Conservation (phyloP, 2,113 vertebrate genomes). For the Psilopogon haemacephalus region DNA sequence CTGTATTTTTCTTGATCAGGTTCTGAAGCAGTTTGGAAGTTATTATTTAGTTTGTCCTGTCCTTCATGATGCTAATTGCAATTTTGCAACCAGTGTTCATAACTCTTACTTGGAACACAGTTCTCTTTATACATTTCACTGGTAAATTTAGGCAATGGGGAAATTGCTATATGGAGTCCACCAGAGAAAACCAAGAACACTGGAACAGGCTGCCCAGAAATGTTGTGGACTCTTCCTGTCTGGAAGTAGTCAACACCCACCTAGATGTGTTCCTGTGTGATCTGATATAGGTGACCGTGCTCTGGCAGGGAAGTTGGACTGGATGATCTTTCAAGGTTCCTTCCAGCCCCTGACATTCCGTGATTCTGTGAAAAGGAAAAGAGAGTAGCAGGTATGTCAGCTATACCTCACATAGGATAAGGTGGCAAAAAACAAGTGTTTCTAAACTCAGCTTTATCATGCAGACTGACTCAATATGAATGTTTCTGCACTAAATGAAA, state of each 20-base stretch:
- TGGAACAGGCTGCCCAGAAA: too few relatives aligned
- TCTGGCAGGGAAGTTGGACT: too few relatives aligned
- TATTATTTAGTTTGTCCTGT: fast-evolving
- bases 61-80: fast-evolving
- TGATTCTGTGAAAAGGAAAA: background rate
- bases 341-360: too few relatives aligned
- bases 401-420: background rate
- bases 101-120: background rate
- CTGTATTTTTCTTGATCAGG: background rate
- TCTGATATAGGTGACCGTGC: too few relatives aligned
- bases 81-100: background rate
- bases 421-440: background rate
- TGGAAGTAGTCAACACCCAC: too few relatives aligned
- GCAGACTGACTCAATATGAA: background rate
- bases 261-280: too few relatives aligned
- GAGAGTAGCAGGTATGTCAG: background rate
- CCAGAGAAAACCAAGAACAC: too few relatives aligned
- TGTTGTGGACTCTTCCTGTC: too few relatives aligned
- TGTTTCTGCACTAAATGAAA: background rate
- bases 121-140: background rate
- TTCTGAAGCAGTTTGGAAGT: background rate
- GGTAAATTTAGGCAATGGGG: background rate
- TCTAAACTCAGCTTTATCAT: background rate
- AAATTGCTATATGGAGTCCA: background rate
- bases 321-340: too few relatives aligned